Conservation (phyloP, 2,113 vertebrate genomes). For the Corydoras maculifer region DNA sequence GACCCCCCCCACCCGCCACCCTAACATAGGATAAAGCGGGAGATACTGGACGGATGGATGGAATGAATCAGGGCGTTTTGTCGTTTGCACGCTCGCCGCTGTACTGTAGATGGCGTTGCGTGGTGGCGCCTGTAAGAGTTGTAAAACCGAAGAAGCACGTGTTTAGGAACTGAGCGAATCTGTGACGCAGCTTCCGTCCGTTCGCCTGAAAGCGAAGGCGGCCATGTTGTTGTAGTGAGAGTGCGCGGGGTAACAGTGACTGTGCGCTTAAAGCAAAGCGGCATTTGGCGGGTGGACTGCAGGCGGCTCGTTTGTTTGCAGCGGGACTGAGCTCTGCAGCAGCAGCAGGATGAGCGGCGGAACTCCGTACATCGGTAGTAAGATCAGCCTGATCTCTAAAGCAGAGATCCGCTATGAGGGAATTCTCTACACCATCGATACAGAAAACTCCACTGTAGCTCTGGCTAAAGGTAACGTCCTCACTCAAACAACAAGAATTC, state of each 20-base stretch:
- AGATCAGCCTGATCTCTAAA: constrained; percentile 87
- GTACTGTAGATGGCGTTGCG: neutral
- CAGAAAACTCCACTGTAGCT: constrained; percentile 75
- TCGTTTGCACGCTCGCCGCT: too few relatives aligned
- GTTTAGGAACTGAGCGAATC: constrained; percentile 5
- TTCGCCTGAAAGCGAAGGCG: constrained; percentile 60
- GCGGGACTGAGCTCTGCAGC: neutral
- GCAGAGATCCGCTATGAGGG: constrained; percentile 72
- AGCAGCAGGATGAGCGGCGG: constrained; percentile 68
- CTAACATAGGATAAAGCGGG: too few relatives aligned
- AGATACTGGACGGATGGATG: neutral
- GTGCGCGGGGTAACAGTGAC: neutral
- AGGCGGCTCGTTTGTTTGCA: neutral
- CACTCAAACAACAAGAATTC: neutral
- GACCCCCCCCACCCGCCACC: too few relatives aligned
- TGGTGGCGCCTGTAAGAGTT: too few relatives aligned
- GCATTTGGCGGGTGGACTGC: neutral
- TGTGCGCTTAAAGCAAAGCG: neutral
- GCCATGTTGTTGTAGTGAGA: constrained; percentile 80
- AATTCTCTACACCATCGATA: constrained; percentile 75
- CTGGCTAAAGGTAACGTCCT: constrained; percentile 75
- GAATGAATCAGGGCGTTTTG: too few relatives aligned
- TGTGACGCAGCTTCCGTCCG: constrained; percentile 30
- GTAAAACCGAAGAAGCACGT: neutral
- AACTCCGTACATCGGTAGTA: constrained; percentile 87